A percentile compares a stretch with the other conserved stretches of the same genome.
Evolutionary conservation across 2,797 vertebrate genomes (phyloP).

Genomic region (Thaleichthys pacificus): DNA sequence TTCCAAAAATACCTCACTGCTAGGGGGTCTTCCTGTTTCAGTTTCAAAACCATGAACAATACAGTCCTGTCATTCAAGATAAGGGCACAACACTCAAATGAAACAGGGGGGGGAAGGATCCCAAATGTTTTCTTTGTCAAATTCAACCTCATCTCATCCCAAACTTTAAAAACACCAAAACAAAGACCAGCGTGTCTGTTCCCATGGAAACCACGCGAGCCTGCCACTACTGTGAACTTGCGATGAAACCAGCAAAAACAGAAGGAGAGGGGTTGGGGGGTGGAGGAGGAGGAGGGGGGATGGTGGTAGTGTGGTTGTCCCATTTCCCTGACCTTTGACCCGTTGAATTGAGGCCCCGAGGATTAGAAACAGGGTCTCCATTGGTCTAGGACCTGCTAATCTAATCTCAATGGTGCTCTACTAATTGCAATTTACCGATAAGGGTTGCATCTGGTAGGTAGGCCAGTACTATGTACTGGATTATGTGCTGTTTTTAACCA

Average conservation of each 20-base stretch:
- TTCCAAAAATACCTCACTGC: slow-evolving; percentile 5
- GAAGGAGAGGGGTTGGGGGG: not conserved
- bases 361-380: not conserved
- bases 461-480: too few species aligned
- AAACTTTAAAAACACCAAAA: slow-evolving; percentile 4
- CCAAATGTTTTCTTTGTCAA: slow-evolving; percentile 13
- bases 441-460: not conserved
- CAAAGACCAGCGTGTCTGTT: slow-evolving; percentile 25
- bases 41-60: slow-evolving; percentile 4
- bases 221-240: not conserved
- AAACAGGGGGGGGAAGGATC: slow-evolving; percentile 5
- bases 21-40: slow-evolving; percentile 15
- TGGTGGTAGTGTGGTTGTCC: not conserved
- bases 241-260: not conserved
- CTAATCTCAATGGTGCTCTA: not conserved
- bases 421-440: not conserved
- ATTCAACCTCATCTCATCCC: not conserved
- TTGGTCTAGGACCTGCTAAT: slow-evolving; percentile 4
- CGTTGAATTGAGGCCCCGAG: slow-evolving; percentile 1
- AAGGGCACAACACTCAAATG: not conserved
- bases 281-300: not conserved
- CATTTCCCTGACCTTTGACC: slow-evolving; percentile 21
- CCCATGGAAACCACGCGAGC: slow-evolving; percentile 25
- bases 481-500: too few species aligned
- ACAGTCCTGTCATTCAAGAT: not conserved